These are phyloP conservation scores for Brachionus paranguensis DNA, from an alignment of 1,140 invertebrate genomes.

Conservation along the genomic window DNA sequence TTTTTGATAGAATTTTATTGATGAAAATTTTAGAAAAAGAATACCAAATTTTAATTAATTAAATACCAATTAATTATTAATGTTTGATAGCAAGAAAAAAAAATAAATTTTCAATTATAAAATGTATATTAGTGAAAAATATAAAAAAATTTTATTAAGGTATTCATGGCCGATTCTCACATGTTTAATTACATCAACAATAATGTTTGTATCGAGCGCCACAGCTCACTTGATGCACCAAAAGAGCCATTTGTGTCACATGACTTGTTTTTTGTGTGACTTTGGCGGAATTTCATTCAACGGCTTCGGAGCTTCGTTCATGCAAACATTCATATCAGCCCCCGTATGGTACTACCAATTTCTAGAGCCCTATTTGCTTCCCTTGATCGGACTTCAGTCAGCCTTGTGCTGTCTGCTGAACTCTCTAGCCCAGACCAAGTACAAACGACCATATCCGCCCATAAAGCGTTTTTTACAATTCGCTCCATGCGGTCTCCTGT, in stretches of 20 bases:
- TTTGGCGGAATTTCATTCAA: conserved; percentile 48
- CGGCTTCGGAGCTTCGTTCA: conserved; percentile 45
- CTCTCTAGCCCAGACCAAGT: conserved; percentile 18
- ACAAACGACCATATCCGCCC: conserved; percentile 30
- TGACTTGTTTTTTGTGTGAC: conserved; percentile 47
- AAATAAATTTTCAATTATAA: too few relatives aligned
- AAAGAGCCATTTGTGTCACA: conserved; percentile 46
- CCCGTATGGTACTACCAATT: conserved; percentile 27
- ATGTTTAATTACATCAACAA: conserved; percentile 43
- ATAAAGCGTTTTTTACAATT: conserved; percentile 36
- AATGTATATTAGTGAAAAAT: too few relatives aligned
- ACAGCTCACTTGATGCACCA: conserved; percentile 48
- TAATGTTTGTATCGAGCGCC: conserved; percentile 43
- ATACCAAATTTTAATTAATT: too few relatives aligned
- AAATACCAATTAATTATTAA: too few relatives aligned
- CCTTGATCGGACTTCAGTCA: not conserved
- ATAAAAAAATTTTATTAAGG: not conserved
- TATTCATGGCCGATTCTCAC: conserved; percentile 43
- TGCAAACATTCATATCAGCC: conserved; percentile 26
- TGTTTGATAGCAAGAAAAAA: too few relatives aligned
- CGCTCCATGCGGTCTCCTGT: conserved; percentile 21
- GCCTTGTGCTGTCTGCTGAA: conserved; percentile 27
- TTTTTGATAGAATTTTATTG: too few relatives aligned
- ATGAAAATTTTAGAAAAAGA: too few relatives aligned
- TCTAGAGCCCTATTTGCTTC: conserved; percentile 19